phyloP scores from a whole-genome alignment of 2,113 vertebrate genomes.

The Corythornis madagascariensis region DNA sequence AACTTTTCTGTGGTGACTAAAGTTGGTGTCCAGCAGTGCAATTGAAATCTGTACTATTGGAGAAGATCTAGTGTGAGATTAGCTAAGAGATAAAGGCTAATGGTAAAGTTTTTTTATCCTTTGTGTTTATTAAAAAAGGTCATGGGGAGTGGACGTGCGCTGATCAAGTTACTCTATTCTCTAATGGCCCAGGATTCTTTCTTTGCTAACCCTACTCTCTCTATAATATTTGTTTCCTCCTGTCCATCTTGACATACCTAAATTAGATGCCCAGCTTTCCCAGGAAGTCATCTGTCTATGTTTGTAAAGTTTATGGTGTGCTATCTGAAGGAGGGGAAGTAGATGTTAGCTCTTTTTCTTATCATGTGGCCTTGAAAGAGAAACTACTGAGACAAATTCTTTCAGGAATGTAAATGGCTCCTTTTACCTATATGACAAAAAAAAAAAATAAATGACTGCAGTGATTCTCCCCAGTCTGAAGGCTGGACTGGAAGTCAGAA shows the following conservation, averaged over 20 bases:
- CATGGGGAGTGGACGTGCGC: accelerated
- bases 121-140: background rate
- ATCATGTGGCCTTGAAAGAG: background rate
- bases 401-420: background rate
- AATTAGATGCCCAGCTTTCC: background rate
- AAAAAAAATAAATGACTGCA: background rate
- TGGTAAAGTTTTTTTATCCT: background rate
- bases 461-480: background rate
- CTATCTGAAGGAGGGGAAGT: background rate
- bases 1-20: background rate
- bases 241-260: background rate
- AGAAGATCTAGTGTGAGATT: background rate
- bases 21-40: background rate
- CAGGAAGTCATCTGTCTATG: background rate
- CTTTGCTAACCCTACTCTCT: background rate
- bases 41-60: background rate
- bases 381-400: slow-evolving; percentile 12
- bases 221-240: background rate
- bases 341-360: background rate
- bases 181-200: background rate
- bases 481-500: background rate
- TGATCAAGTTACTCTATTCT: background rate
- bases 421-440: background rate
- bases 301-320: background rate
- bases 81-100: background rate